phyloP scores from a whole-genome alignment of 2,888 invertebrate species.

The Trissolcus brochymenae region DNA sequence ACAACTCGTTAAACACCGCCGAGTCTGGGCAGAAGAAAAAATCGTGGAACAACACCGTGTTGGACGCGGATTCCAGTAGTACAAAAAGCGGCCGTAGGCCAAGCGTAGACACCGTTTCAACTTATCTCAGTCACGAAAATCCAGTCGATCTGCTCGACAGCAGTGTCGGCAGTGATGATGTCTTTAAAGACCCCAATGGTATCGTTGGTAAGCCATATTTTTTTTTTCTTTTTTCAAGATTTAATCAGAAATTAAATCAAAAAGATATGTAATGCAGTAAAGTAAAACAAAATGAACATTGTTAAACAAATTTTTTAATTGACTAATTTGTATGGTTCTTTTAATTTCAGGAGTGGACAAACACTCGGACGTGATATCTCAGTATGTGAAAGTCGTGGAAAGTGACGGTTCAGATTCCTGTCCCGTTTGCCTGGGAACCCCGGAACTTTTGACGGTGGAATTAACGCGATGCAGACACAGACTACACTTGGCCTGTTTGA shows the following conservation, averaged over 20 bases:
- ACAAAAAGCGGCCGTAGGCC: constrained; percentile 87
- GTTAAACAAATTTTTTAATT: neutral
- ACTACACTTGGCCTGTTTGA: constrained; percentile 88
- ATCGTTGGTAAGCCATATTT: constrained; percentile 76
- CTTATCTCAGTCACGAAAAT: constrained; percentile 91
- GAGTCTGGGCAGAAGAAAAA: constrained; percentile 69
- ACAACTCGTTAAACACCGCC: constrained; percentile 62
- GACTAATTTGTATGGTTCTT: neutral
- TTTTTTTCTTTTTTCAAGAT: constrained; percentile 14
- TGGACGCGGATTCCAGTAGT: constrained; percentile 84
- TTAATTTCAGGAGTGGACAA: constrained; percentile 77
- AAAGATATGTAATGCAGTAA: too few species aligned
- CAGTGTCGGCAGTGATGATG: constrained; percentile 85
- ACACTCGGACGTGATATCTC: constrained; percentile 82
- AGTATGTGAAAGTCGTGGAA: constrained; percentile 83
- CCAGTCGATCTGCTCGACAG: constrained; percentile 84
- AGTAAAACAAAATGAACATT: neutral
- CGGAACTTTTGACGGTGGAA: constrained; percentile 79
- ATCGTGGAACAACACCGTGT: constrained; percentile 75
- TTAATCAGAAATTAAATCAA: neutral
- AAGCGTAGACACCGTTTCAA: constrained; percentile 91
- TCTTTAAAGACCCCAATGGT: constrained; percentile 77
- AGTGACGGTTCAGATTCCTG: constrained; percentile 84
- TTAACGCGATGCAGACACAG: constrained; percentile 87
- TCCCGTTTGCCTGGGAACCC: constrained; percentile 82